These are phyloP conservation scores for Lingula anatina DNA, from an alignment of 2,888 invertebrate species.

Conservation along the genomic window DNA sequence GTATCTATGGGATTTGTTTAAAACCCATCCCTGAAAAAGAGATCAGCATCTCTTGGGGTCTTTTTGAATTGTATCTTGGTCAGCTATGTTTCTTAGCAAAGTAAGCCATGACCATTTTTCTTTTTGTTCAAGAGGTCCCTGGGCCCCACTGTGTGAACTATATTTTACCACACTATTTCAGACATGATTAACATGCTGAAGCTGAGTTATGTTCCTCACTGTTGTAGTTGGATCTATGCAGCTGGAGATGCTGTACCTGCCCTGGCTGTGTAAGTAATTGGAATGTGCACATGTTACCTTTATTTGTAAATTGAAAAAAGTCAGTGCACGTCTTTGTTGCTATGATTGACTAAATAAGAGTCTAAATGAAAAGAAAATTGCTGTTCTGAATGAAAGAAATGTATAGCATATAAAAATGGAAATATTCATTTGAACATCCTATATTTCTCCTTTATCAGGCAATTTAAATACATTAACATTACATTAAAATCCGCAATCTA, in stretches of 20 bases:
- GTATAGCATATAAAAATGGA: neutral
- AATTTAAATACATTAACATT: no score
- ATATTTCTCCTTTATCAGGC: no score
- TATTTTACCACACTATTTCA: conserved; percentile 51
- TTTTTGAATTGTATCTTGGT: no score
- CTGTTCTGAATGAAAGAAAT: neutral
- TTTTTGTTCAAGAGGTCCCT: neutral
- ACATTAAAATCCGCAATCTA: no score
- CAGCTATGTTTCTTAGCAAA: neutral
- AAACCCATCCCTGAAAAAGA: neutral
- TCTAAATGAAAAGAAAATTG: no score
- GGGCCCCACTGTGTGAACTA: neutral
- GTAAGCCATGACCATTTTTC: neutral
- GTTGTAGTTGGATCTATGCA: conserved; percentile 73
- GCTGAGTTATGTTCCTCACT: conserved; percentile 69
- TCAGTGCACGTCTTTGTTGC: no score
- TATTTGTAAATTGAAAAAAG: no score
- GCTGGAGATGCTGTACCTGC: conserved; percentile 84
- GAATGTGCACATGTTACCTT: no score
- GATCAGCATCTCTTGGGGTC: neutral
- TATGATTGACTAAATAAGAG: no score
- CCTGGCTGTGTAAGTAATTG: conserved; percentile 61
- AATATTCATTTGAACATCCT: no score
- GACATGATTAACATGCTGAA: conserved; percentile 99
- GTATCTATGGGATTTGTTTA: no score